Conservation (phyloP, 2,888 invertebrate species). For the Ennomos fuscantarius region DNA sequence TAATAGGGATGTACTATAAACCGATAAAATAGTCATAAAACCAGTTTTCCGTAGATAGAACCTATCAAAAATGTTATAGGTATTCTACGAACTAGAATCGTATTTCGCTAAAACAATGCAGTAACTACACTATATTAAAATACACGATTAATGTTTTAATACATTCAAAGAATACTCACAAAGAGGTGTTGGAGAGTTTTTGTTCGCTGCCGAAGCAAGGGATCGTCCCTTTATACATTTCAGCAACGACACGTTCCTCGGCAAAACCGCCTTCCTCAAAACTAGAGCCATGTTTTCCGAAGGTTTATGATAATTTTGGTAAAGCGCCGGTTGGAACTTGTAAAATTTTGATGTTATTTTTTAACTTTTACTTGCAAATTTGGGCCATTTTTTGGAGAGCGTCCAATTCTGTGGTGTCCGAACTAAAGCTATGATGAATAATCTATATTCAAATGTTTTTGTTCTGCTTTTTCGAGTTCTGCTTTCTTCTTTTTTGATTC, state of each 20-base stretch:
- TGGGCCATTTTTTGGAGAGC: slow-evolving; percentile 63
- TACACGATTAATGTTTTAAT: not conserved
- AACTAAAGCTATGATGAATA: slow-evolving; percentile 53
- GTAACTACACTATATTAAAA: too few species aligned
- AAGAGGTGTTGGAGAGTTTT: slow-evolving; percentile 55
- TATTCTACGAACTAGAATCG: too few species aligned
- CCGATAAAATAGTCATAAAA: not conserved
- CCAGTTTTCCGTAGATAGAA: too few species aligned
- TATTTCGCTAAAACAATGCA: too few species aligned
- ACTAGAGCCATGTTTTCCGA: slow-evolving; percentile 68
- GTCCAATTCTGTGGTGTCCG: slow-evolving; percentile 50
- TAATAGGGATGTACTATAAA: slow-evolving; percentile 1
- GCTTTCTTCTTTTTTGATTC: slow-evolving; percentile 28
- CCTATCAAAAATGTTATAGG: too few species aligned
- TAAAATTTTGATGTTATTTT: slow-evolving; percentile 48
- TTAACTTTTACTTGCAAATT: slow-evolving; percentile 65
- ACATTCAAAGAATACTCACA: slow-evolving; percentile 55
- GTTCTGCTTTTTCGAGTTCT: slow-evolving; percentile 48
- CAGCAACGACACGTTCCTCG: slow-evolving; percentile 65
- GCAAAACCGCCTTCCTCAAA: slow-evolving; percentile 66
- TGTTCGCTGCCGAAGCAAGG: slow-evolving; percentile 57
- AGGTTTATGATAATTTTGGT: slow-evolving; percentile 26
- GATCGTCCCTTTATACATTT: slow-evolving; percentile 69
- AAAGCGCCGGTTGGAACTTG: slow-evolving; percentile 41
- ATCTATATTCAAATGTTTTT: slow-evolving; percentile 50